Evolutionary conservation across 2,797 vertebrate genomes (phyloP), one percentile per base, ranked within the genome.

Genomic region (Hypotaenidia philippensis): DNA sequence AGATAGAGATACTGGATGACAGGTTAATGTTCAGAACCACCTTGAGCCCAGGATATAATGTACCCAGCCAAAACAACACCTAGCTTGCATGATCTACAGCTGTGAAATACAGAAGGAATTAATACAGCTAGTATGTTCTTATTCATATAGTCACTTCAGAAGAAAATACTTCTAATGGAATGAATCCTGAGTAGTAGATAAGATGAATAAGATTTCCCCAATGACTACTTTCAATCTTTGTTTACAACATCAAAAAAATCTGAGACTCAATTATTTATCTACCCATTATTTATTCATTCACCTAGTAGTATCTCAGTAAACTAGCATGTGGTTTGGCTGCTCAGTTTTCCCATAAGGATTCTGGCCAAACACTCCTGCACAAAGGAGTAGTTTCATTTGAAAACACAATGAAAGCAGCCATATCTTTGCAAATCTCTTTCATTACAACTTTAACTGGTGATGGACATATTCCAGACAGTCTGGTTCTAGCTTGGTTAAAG

Each of bases 231-330:
- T 78, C 72, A 84, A 38, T 90, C 72, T 91, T 97, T 89, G 72
- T 94, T 97, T 95, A 94, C 71, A 95, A 71, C 45, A 77, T 93
- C 9, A 74, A 94, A 87, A 91, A 82, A 72, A 3, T 21, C 44
- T 34, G 27, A 77, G 75, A 80, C 74, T 97, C 76, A 91, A 91
- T 97, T 97, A 95, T 97, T 96, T 96, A 96, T 95, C 74, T 91
- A 63, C 3, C 63, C 21, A 96, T 96, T 94, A 95, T 93, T 96
- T 95, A 97, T 97, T 97, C 57, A 94, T 96, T 80, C 77, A 92
- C 61, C 83, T 89, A 69, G 50, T 89, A 92, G 66, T 93, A 87
- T 65, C 70, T 93, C 85, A 90, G 89, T 88, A 92, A 97, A 91
- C 87, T 83, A 81, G 74, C 55, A 80, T 76, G 90, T 90, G 87